Percentiles rank a stretch among this genome's conserved stretches.
These are phyloP conservation scores for Apodemus sylvaticus DNA, from an alignment of 2,113 vertebrate genomes.

Conservation along the genomic window DNA sequence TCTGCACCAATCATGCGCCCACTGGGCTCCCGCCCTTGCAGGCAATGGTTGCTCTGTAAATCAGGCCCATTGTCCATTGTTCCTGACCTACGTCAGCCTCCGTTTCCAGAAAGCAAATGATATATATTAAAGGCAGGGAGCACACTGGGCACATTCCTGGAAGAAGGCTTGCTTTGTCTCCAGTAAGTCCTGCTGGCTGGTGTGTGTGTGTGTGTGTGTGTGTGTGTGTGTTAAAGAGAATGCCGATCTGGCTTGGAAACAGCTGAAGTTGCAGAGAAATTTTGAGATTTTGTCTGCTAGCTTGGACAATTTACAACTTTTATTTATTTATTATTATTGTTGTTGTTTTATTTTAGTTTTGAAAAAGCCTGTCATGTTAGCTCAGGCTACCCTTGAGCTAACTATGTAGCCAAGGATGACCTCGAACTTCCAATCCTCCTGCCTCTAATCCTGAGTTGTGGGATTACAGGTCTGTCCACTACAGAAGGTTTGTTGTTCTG, in stretches of 20 bases:
- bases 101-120: slow-evolving; percentile 46
- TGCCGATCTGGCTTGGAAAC: not conserved
- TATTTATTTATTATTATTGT: not conserved
- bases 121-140: not conserved
- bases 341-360: not conserved
- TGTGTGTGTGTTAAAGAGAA: not conserved
- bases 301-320: not conserved
- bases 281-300: not conserved
- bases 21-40: not conserved
- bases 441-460: not conserved
- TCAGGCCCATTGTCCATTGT: slow-evolving; percentile 38
- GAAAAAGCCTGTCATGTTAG: not conserved
- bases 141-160: slow-evolving; percentile 14
- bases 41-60: not conserved
- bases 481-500: not conserved
- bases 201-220: no score
- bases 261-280: not conserved
- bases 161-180: slow-evolving; percentile 53
- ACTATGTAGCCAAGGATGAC: not conserved
- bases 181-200: not conserved
- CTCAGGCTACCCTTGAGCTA: not conserved
- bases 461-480: no score
- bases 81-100: not conserved
- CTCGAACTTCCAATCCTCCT: not conserved
- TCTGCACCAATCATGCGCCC: not conserved